Base-by-base conservation (phyloP, 2,888 invertebrate genomes). In the Lagria hirta region DNA sequence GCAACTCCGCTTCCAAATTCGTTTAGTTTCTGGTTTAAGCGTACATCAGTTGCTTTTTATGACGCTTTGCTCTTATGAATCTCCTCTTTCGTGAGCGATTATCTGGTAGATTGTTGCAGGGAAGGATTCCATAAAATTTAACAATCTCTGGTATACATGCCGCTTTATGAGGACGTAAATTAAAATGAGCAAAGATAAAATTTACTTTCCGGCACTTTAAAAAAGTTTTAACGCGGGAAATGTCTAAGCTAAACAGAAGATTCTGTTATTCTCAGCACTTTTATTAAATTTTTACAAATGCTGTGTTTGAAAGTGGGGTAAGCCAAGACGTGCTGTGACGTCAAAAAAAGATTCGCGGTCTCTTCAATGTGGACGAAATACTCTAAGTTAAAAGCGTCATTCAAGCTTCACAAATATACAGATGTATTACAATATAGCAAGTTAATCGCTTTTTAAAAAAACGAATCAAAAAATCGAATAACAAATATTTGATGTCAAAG, bases 21-120 rank as follows among this genome's bases (percentile, higher is more conserved):
- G 29, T 29, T 35, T 23, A 34, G 34, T 43, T 34, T 35, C 22
- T 43, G 35, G 35, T 29, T 29, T 35, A 16, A 33, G 18, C 24
- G 21, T 26, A 21, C 43, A 37, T 26, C 53, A 49, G 50, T 49
- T 48, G 53, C 35, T 52, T 54, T 55, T 51, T 54, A 54, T 48
- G 43, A 43, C 38, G 22, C 28, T 38, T 40, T 44, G 50, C 41
- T 45, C 51, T 47, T 55, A 43, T 49, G 44, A 52, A 52, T 51
- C 48, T 52, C 32, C 30, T 38, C 36, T 27, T 20, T 32, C 30
- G 26, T 33, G 37, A 41, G 44, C 43, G 46, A 51, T 50, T 51
- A 48, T 48, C 38, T 36, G 35, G 26, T 37, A 46, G 47, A 49
- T 41, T 51, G 49, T 45, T 54, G 24, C 20, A 37, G 23, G 12